Base-by-base conservation (phyloP, 2,113 vertebrate genomes). In the Microtus ochrogaster region DNA sequence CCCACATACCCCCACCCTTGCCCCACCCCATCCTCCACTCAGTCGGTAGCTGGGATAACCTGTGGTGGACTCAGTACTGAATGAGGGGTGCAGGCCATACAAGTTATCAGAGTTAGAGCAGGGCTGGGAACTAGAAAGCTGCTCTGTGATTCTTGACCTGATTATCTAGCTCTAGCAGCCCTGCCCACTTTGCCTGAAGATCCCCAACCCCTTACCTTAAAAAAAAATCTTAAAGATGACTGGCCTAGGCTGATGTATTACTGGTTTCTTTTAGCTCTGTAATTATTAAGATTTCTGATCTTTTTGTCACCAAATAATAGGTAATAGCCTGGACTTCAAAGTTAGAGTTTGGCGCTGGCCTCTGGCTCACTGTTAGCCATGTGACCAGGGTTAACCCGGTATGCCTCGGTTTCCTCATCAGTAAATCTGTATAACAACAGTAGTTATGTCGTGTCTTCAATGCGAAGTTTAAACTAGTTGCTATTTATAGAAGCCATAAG, bases 331-430 rank as follows among this genome's bases (percentile, higher is more conserved):
- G 14, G 39, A 78, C n/a, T 91, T 58, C 70, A 55, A 96, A 90
- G 77, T 96, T 76, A 74, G 82, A 94, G 58, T 86, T 63, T 97
- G 61, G 68, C 47, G 70, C n/a, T 78, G 76, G 47, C 70, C 28
- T 89, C 83, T 82, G 78, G 90, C 47, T 77, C 93, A 36, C 41
- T 92, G 14, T 61, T 91, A 44, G 49, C 7, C 88, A 36, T 55
- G 36, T 90, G 95, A 94, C 36, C 36, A 47, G 55, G 39, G 77
- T 90, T 82, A 95, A 41, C 68, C 41, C 82, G n/a, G 33, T 47
- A 28, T 66, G 83, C 72, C 76, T 96, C 65, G 65, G 82, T 95
- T 93, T 96, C 70, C 90, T 93, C 82, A 65, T 91, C n/a, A 89
- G 41, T 91, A 92, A 90, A 79, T 49, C 39, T 72, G 58, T 36